These are phyloP conservation scores for Lutraria lutraria DNA, from an alignment of 2,888 invertebrate species.

Conservation along the genomic window DNA sequence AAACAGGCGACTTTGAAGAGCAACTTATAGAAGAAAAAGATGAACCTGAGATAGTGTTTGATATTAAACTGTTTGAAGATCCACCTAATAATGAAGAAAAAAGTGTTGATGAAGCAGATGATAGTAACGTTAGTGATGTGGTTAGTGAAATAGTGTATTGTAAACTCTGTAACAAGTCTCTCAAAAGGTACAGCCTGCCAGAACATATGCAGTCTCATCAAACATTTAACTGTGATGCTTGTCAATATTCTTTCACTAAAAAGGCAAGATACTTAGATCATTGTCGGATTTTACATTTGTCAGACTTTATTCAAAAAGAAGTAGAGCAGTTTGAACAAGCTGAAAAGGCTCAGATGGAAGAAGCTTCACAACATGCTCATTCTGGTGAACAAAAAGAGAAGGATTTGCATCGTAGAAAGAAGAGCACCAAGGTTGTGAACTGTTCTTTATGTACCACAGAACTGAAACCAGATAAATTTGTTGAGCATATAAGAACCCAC, in stretches of 20 bases:
- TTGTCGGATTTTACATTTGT: slow-evolving; percentile 47
- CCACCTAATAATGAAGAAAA: slow-evolving; percentile 34
- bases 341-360: slow-evolving; percentile 37
- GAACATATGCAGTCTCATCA: slow-evolving; percentile 58
- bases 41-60: slow-evolving; percentile 43
- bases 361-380: slow-evolving; percentile 1
- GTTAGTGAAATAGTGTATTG: slow-evolving; percentile 56
- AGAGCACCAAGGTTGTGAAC: slow-evolving; percentile 50
- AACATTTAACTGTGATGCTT: slow-evolving; percentile 54
- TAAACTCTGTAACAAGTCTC: slow-evolving; percentile 59
- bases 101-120: slow-evolving; percentile 19
- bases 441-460: slow-evolving; percentile 58
- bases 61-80: slow-evolving; percentile 43
- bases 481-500: slow-evolving; percentile 53
- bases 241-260: slow-evolving; percentile 58
- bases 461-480: slow-evolving; percentile 50
- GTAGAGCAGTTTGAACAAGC: slow-evolving; percentile 28
- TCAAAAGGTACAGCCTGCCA: slow-evolving; percentile 41
- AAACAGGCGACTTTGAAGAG: slow-evolving; percentile 63
- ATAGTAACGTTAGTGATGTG: slow-evolving; percentile 32
- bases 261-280: slow-evolving; percentile 47
- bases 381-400: slow-evolving; percentile 34
- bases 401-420: slow-evolving; percentile 49
- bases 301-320: slow-evolving; percentile 53
- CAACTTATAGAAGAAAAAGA: slow-evolving; percentile 55